Percentiles rank a stretch among this genome's conserved stretches.
Conservation (phyloP, 2,888 invertebrate species). For the Agrilus cyanescens region DNA sequence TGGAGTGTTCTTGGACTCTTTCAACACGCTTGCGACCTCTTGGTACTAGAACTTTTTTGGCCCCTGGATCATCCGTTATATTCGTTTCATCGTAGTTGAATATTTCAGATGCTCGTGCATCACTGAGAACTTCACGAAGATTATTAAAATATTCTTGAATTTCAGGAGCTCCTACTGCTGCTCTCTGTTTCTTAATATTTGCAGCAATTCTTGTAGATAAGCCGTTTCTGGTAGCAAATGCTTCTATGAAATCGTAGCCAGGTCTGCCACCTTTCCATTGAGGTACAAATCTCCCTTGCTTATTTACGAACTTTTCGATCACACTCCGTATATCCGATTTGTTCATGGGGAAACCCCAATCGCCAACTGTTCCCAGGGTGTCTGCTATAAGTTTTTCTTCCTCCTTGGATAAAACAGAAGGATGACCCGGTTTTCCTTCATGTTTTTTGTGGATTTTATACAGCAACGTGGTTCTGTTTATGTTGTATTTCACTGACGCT, state of each 20-base stretch:
- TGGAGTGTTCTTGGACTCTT: slow-evolving; percentile 21
- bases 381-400: slow-evolving; percentile 3
- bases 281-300: slow-evolving; percentile 2
- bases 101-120: background rate
- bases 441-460: slow-evolving; percentile 4
- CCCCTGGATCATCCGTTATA: slow-evolving; percentile 24
- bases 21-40: slow-evolving; percentile 23
- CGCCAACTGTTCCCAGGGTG: slow-evolving; percentile 1
- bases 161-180: slow-evolving; percentile 1
- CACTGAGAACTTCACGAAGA: slow-evolving; percentile 1
- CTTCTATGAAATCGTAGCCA: slow-evolving; percentile 5
- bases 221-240: slow-evolving; percentile 3
- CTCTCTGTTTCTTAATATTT: slow-evolving; percentile 4
- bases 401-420: background rate
- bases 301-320: background rate
- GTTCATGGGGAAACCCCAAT: slow-evolving; percentile 5
- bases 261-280: slow-evolving; percentile 2
- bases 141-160: slow-evolving; percentile 3
- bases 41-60: slow-evolving; percentile 17
- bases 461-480: too few species aligned
- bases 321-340: background rate
- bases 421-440: background rate
- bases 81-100: slow-evolving; percentile 28
- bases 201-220: background rate
- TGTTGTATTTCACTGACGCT: too few species aligned